A percentile compares a stretch with the other conserved stretches of the same genome.
phyloP scores from a whole-genome alignment of 2,888 invertebrate species.

The Megalurothrips usitatus region DNA sequence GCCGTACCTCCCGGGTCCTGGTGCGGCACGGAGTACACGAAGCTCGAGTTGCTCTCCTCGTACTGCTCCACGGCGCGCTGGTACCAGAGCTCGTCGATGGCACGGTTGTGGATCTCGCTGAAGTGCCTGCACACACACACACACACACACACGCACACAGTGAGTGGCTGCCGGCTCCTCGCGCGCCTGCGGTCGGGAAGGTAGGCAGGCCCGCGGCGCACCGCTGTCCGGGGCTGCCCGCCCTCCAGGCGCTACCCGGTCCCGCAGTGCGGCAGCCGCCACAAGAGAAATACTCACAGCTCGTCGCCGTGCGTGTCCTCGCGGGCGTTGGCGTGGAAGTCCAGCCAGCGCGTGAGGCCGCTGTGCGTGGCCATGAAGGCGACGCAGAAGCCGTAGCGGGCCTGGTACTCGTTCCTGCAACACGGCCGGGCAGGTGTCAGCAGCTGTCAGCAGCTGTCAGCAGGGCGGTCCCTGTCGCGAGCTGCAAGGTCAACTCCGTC shows the following conservation, averaged over 20 bases:
- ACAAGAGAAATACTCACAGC: slow-evolving; percentile 31
- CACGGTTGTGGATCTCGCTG: slow-evolving; percentile 66
- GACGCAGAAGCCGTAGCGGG: slow-evolving; percentile 76
- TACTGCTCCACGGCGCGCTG: slow-evolving; percentile 82
- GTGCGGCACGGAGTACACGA: slow-evolving; percentile 75
- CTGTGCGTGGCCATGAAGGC: slow-evolving; percentile 88
- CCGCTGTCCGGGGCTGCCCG: no score
- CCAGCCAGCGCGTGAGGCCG: slow-evolving; percentile 85
- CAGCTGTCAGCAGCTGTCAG: slow-evolving; percentile 30
- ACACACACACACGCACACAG: no score
- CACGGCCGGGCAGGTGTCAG: slow-evolving; percentile 33
- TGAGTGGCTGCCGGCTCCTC: no score
- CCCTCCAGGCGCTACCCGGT: no score
- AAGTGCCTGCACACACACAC: slow-evolving; percentile 56
- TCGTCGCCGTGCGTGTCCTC: slow-evolving; percentile 49
- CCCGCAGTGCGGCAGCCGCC: no score
- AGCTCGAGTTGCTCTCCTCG: slow-evolving; percentile 69
- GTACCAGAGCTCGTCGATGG: slow-evolving; percentile 88
- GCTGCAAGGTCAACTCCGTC: no score
- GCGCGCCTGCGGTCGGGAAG: no score
- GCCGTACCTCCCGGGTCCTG: slow-evolving; percentile 46
- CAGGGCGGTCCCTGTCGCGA: background rate
- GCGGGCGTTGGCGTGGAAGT: slow-evolving; percentile 44
- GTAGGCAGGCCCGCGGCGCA: no score
- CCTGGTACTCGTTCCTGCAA: slow-evolving; percentile 73